A percentile compares a stretch with the other conserved stretches of the same genome.
Evolutionary conservation across 2,797 vertebrate genomes (phyloP).

Genomic region (Sandelia bainsii): DNA sequence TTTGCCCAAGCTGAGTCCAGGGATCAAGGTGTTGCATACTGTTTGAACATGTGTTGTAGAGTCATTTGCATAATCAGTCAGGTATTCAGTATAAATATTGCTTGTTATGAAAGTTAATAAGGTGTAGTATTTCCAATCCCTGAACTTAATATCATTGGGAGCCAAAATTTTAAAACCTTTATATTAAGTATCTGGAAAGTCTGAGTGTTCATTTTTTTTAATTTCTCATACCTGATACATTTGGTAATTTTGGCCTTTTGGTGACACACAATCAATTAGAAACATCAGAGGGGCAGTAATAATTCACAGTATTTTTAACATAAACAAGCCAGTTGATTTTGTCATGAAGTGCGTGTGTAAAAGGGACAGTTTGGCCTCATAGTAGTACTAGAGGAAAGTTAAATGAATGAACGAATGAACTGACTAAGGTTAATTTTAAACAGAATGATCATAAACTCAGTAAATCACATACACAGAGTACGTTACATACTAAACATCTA

Average conservation of each 20-base stretch:
- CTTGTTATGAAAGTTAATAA: background rate
- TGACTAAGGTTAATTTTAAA: no score
- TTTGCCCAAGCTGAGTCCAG: slow-evolving; percentile 94
- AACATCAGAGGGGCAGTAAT: background rate
- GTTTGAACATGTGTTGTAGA: background rate
- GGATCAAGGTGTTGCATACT: slow-evolving; percentile 90
- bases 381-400: no score
- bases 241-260: background rate
- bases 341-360: no score
- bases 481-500: background rate
- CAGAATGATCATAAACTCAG: background rate
- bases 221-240: background rate
- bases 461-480: background rate
- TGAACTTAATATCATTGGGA: background rate
- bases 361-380: no score
- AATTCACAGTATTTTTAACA: no score
- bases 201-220: no score
- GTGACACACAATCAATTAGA: background rate
- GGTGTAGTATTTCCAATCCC: no score
- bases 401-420: no score
- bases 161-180: background rate
- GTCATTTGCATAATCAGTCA: background rate
- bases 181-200: background rate
- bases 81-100: background rate
- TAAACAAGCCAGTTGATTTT: no score